phyloP scores from a whole-genome alignment of 2,888 invertebrate species.

The Drosophila neotestacea region DNA sequence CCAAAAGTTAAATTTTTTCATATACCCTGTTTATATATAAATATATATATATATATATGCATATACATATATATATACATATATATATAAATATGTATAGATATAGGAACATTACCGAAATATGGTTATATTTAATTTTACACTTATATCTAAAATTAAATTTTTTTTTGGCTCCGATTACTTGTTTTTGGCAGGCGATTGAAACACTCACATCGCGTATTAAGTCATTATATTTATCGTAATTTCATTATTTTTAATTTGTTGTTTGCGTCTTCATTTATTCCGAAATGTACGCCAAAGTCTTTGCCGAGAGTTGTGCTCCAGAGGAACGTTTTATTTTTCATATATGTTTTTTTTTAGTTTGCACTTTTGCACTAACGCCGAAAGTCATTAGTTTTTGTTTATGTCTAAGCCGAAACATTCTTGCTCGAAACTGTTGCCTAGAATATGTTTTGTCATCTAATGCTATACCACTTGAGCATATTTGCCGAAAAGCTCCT shows the following conservation, averaged over 20 bases:
- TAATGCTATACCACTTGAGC: constrained; percentile 61
- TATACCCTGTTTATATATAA: constrained; percentile 53
- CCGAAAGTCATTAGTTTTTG: constrained; percentile 67
- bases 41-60: constrained; percentile 47
- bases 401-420: constrained; percentile 69
- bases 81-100: constrained; percentile 60
- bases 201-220: constrained; percentile 64
- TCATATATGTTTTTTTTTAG: constrained; percentile 23
- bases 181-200: constrained; percentile 26
- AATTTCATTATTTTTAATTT: constrained; percentile 29
- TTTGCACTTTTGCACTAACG: constrained; percentile 51
- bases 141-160: constrained; percentile 81
- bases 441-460: constrained; percentile 35
- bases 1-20: constrained; percentile 59
- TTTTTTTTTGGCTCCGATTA: constrained; percentile 46
- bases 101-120: constrained; percentile 85
- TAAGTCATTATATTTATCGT: constrained; percentile 38
- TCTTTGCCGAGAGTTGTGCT: constrained; percentile 68
- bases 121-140: constrained; percentile 80
- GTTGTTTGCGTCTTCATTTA: constrained; percentile 57
- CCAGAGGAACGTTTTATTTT: constrained; percentile 30
- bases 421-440: constrained; percentile 63
- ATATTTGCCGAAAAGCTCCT: constrained; percentile 56
- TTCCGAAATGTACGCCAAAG: constrained; percentile 78
- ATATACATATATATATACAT: constrained; percentile 46